Conservation (phyloP, 2,113 vertebrate genomes). For the Gymnorhina tibicen region DNA sequence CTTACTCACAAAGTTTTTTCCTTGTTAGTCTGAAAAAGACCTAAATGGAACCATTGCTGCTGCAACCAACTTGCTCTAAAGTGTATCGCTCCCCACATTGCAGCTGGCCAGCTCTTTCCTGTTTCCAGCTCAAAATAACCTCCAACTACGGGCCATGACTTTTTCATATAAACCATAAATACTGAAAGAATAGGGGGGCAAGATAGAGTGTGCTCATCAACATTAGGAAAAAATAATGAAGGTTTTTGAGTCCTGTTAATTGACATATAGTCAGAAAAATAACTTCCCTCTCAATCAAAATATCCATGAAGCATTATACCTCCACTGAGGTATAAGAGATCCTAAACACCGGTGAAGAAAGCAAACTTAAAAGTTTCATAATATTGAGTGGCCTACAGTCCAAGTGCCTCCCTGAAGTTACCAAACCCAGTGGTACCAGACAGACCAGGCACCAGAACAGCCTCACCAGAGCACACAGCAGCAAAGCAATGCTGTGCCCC, state of each 20-base stretch:
- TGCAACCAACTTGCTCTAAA: neutral
- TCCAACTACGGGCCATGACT: neutral
- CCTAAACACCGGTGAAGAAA: neutral
- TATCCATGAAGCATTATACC: neutral
- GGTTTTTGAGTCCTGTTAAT: neutral
- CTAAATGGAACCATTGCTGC: neutral
- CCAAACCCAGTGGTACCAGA: rapidly evolving
- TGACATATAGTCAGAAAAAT: neutral
- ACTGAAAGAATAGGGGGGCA: neutral
- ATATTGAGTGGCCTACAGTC: neutral
- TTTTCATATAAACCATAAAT: neutral
- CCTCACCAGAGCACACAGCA: neutral
- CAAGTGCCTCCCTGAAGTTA: neutral
- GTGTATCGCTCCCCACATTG: rapidly evolving
- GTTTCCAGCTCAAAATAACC: neutral
- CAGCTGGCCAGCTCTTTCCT: neutral
- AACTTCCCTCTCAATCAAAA: neutral
- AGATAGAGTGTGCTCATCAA: neutral
- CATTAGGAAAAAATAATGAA: neutral
- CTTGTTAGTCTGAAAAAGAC: neutral
- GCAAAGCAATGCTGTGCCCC: rapidly evolving
- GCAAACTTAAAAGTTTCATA: neutral
- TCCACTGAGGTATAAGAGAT: neutral
- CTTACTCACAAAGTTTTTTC: rapidly evolving
- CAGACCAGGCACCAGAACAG: rapidly evolving